These are phyloP conservation scores for Thera obeliscata DNA, from an alignment of 2,888 invertebrate species.

Conservation along the genomic window DNA sequence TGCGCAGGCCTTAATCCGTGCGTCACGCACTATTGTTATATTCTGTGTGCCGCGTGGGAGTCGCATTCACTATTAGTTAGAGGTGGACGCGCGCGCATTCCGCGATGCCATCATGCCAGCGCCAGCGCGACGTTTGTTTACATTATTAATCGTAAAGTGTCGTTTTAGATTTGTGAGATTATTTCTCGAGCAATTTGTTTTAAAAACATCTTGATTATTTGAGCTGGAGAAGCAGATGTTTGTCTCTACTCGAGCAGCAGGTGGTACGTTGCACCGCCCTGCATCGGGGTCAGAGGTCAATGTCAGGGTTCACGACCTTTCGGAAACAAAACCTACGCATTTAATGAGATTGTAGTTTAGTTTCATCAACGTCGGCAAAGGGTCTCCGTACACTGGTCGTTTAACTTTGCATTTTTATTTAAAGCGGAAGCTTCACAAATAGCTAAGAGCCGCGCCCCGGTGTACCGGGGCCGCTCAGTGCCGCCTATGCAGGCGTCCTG, in stretches of 20 bases:
- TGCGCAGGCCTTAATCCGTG: neutral
- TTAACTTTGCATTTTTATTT: neutral
- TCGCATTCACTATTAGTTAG: slow-evolving; percentile 19
- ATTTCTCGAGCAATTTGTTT: slow-evolving; percentile 12
- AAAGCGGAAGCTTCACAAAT: no score
- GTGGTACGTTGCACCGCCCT: neutral
- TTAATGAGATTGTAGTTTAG: neutral
- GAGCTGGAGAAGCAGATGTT: neutral
- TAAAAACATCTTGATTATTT: neutral
- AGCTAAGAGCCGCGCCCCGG: neutral
- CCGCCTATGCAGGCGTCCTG: slow-evolving; percentile 20
- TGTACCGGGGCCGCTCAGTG: neutral
- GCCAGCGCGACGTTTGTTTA: slow-evolving; percentile 20
- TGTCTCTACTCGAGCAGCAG: neutral
- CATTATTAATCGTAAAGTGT: slow-evolving; percentile 18
- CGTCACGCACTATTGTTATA: slow-evolving; percentile 5
- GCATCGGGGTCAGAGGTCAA: neutral
- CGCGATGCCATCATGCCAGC: neutral
- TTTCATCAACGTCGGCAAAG: neutral
- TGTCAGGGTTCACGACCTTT: neutral
- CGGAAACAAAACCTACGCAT: neutral
- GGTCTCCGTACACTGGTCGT: neutral
- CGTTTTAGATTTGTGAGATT: slow-evolving; percentile 20
- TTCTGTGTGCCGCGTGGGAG: slow-evolving; percentile 20
- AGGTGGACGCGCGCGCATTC: slow-evolving; percentile 22